Base-by-base conservation (phyloP, 2,113 vertebrate genomes). In the Rhinolophus sinicus region DNA sequence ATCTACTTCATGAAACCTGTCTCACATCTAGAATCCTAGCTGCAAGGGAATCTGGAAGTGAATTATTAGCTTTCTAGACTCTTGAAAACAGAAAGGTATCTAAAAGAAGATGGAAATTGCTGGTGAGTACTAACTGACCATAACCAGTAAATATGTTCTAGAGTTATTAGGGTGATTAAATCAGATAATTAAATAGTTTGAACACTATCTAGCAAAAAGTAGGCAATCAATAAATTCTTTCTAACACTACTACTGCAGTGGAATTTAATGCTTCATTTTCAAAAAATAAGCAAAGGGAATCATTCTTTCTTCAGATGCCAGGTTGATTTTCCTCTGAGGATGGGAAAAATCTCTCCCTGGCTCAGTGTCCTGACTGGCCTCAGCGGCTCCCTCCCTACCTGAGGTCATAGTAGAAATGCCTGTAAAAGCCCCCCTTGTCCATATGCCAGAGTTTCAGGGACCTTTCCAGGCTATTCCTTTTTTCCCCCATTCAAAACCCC, bases 161-260 rank as follows among this genome's bases (percentile, higher is more conserved):
- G n/a, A 95, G 26, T 44, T 85, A 82, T 28, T 72, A 8, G n/a
- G 30, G 28, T 10, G 50, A 58, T 85, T 77, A 92, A 84, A 28
- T 83, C 81, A 95, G 54, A 69, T 73, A 75, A 35, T 90, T 60
- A 96, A 82, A 69, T 28, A 75, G 10, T 81, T 78, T 93, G 38
- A 78, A 47, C 16, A 64, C 30, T 78, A 28, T 69, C 73, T 80
- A 94, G 44, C 40, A 84, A 92, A 85, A 80, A 85, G 16, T 84
- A 26, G 60, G 15, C 14, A 82, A 47, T 73, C 28, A 38, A 93
- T 80, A 72, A 78, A 93, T 92, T 67, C 87, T 94, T 85, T 96
- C 16, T 92, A 35, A 35, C n/a, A 67, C 26, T 54, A 52, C 26
- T 52, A 56, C 33, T 90, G 5, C 28, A 69, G 30, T 95, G 28